Conservation (phyloP, 2,797 vertebrate species). For the Arnoldichthys spilopterus region DNA sequence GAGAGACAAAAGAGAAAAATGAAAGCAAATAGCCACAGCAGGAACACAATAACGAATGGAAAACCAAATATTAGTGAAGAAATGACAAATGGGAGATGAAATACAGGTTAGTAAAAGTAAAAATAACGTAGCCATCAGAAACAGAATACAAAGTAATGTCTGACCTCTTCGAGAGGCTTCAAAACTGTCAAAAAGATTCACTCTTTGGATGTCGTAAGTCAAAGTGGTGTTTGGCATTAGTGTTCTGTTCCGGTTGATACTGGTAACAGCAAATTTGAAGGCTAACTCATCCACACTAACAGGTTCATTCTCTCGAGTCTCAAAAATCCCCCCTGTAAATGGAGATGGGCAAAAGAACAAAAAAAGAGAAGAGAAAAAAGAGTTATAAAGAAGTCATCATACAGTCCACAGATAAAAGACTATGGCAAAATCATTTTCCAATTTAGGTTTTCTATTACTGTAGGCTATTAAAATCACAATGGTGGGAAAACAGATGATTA, state of each 20-base stretch:
- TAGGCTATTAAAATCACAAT: background rate
- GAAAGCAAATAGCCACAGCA: background rate
- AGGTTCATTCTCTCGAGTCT: conserved; percentile 94
- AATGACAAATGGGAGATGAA: background rate
- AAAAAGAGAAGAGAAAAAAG: background rate
- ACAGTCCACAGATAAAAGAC: background rate
- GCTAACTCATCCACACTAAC: conserved; percentile 95
- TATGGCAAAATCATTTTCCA: background rate
- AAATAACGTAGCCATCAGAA: background rate
- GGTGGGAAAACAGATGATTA: background rate
- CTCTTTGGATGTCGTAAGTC: conserved; percentile 97
- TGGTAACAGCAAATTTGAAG: conserved; percentile 98
- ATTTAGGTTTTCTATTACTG: conserved; percentile 9
- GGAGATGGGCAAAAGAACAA: background rate
- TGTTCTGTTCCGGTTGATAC: conserved; percentile 96
- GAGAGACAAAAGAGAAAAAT: background rate
- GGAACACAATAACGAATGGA: background rate
- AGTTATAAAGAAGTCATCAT: background rate
- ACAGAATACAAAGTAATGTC: conserved; percentile 18
- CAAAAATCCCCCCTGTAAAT: conserved; percentile 92
- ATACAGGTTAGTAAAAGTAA: background rate
- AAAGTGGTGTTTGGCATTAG: conserved; percentile 96
- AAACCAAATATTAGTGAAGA: background rate
- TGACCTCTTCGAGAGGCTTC: conserved; percentile 96
- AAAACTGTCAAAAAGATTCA: conserved; percentile 96